Evolutionary conservation across 1,140 invertebrate species (phyloP).

Genomic region (Drosophila cardini): DNA sequence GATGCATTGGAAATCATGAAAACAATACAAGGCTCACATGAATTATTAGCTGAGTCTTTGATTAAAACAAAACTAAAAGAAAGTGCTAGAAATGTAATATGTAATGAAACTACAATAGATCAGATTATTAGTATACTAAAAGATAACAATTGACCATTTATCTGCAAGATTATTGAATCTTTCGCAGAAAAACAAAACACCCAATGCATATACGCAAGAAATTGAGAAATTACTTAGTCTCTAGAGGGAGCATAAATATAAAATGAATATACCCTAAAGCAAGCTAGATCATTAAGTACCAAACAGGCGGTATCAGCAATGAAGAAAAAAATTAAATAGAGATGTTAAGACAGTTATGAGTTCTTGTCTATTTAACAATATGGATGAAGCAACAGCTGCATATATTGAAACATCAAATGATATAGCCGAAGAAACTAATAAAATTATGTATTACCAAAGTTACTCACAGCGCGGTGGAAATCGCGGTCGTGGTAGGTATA

Average conservation of each 20-base stretch:
- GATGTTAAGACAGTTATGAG: not conserved
- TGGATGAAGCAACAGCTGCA: not conserved
- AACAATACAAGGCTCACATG: too few relatives aligned
- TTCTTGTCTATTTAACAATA: not conserved
- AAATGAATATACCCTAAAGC: not conserved
- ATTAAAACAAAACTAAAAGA: conserved; percentile 7
- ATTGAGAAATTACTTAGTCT: conserved; percentile 5
- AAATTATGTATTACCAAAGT: conserved; percentile 3
- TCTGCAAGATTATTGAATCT: conserved; percentile 3
- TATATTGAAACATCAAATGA: not conserved
- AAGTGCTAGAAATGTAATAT: too few relatives aligned
- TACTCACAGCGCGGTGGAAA: conserved; percentile 2
- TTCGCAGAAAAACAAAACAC: not conserved
- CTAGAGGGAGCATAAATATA: not conserved
- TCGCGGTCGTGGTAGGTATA: not conserved
- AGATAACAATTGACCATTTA: not conserved
- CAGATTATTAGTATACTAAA: not conserved
- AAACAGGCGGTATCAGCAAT: not conserved
- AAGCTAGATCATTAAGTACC: not conserved
- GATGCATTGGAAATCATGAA: not conserved
- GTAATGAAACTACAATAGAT: not conserved
- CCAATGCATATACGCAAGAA: not conserved
- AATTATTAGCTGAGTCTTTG: not conserved
- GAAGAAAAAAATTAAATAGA: conserved; percentile 2
- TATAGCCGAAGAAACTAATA: not conserved